phyloP scores from a whole-genome alignment of 2,113 vertebrate genomes.

The Grammomys surdaster region DNA sequence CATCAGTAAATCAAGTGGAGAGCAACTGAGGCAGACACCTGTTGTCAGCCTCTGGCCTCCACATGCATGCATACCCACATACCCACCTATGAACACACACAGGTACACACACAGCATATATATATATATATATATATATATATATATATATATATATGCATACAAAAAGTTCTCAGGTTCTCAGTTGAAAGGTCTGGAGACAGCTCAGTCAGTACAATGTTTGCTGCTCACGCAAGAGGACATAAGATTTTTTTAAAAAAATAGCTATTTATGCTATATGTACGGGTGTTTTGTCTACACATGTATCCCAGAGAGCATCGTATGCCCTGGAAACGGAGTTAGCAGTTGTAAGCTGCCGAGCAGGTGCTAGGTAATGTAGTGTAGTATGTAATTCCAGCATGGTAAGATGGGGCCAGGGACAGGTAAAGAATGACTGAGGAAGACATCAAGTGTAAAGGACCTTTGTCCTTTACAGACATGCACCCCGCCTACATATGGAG shows the following conservation, averaged over 20 bases:
- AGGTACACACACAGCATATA: background rate
- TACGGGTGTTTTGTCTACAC: background rate
- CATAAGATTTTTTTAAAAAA: background rate
- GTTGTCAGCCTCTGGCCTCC: background rate
- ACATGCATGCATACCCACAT: background rate
- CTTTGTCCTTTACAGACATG: background rate
- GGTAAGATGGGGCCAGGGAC: background rate
- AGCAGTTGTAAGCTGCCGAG: background rate
- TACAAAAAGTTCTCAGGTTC: background rate
- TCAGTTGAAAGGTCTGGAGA: background rate
- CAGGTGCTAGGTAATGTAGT: background rate
- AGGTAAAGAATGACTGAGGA: background rate
- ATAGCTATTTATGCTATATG: background rate
- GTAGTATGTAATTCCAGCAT: background rate
- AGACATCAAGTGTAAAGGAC: background rate
- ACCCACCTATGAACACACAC: background rate
- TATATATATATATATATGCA: background rate
- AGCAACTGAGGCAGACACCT: background rate
- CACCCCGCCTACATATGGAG: background rate
- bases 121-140: background rate
- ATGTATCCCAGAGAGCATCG: background rate
- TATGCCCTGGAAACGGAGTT: background rate
- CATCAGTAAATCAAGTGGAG: background rate
- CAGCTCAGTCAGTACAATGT: background rate
- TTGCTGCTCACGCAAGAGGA: background rate